Evolutionary conservation across 2,888 invertebrate species (phyloP).

Genomic region (Nowickia ferox): DNA sequence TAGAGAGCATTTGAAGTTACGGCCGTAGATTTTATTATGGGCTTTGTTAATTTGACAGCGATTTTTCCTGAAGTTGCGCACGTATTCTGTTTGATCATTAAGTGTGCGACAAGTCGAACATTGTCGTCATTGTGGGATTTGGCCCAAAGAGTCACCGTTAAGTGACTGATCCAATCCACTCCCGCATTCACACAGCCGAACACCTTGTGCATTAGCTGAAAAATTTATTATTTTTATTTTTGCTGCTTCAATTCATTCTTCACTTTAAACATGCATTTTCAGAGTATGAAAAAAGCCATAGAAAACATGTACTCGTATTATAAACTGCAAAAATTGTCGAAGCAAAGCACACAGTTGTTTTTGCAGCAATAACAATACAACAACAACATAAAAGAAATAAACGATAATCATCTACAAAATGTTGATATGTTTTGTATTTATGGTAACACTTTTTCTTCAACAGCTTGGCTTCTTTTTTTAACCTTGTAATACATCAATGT

Average conservation of each 20-base stretch:
- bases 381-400: conserved; percentile 2
- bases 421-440: conserved; percentile 66
- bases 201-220: conserved; percentile 43
- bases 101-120: no score
- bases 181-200: conserved; percentile 2
- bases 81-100: no score
- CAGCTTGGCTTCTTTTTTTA: neutral
- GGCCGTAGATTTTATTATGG: no score
- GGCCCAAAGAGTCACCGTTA: neutral
- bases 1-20: no score
- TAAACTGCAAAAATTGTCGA: conserved; percentile 38
- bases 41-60: no score
- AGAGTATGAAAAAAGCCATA: conserved; percentile 9
- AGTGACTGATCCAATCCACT: neutral
- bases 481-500: conserved; percentile 62
- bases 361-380: conserved; percentile 13
- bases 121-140: no score
- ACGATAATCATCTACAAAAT: conserved; percentile 68
- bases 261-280: conserved; percentile 18
- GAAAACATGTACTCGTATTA: conserved; percentile 57
- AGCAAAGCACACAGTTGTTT: neutral
- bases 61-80: no score
- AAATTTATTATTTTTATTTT: neutral
- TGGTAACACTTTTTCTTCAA: conserved; percentile 54
- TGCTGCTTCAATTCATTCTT: conserved; percentile 29